A percentile compares a stretch with the other conserved stretches of the same genome.
Conservation (phyloP, 2,113 vertebrate genomes). For the Hyperopisus bebe region DNA sequence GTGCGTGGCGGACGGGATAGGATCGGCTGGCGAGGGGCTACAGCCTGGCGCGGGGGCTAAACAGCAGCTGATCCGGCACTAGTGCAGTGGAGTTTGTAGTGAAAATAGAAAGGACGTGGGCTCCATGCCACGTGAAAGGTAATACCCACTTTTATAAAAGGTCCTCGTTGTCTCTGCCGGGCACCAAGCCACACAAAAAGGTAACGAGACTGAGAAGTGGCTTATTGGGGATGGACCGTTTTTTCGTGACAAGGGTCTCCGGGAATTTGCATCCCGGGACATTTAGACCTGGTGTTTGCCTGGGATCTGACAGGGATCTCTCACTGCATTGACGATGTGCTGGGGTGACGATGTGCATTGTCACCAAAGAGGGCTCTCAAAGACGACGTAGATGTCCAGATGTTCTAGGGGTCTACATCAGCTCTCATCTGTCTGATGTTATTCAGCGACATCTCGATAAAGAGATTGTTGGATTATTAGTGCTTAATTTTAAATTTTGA, state of each 20-base stretch:
- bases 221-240: neutral
- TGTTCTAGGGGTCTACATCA: neutral
- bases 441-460: neutral
- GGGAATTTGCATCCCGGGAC: neutral
- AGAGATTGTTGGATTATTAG: neutral
- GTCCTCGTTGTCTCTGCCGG: neutral
- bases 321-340: neutral
- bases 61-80: neutral
- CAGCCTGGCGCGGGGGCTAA: neutral
- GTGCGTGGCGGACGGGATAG: neutral
- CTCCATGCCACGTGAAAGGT: neutral
- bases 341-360: neutral
- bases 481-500: neutral
- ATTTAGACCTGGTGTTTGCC: neutral
- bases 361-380: neutral
- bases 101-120: neutral
- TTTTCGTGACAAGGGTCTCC: neutral
- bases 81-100: neutral
- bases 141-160: neutral
- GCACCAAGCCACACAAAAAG: neutral
- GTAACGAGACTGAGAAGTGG: neutral
- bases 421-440: neutral
- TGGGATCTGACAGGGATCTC: neutral
- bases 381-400: neutral
- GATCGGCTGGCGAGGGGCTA: neutral